Base-by-base conservation (phyloP, 2,888 invertebrate genomes). In the Drosophila pseudotakahashii region DNA sequence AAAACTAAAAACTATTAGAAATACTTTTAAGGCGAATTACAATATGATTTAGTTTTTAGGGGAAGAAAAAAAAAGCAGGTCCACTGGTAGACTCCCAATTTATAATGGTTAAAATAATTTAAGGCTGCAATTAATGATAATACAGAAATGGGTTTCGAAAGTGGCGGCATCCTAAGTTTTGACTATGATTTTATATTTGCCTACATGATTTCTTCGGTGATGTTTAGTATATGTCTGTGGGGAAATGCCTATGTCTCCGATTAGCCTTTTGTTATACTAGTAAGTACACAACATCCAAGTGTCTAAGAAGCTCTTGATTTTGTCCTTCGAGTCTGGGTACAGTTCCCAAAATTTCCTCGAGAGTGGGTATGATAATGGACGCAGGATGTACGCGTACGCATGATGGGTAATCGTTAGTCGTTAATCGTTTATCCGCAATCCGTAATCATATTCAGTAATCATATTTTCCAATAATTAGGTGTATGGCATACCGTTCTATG, bases 231-330 rank as follows among this genome's bases (percentile, higher is more conserved):
- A 36, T 30, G 30, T 45, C 57, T 61, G 57, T 54, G 14, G 36
- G 63, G 50, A 64, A 45, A 52, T 67, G 53, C 67, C 68, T 67
- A 53, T 67, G 53, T 47, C 37, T 34, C 39, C 52, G 52, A 69
- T 52, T 39, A 42, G 42, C 51, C 42, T 37, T n/a, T 45, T 14
- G 36, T 45, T 45, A 45, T 50, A 58, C 44, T 63, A 69, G 51
- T 66, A 63, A 69, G 51, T 66, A 66, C 70, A 71, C 59, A 75
- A 72, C 62, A 78, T 73, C 64, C 68, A 74, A 76, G 74, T 86
- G 79, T 85, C 77, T 81, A 83, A 87, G 89, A 89, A 89, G 89
- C 89, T 89, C 90, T 90, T 87, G 90, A 89, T 90, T 88, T 88
- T 89, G 88, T 81, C 77, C 73, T 81, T 54, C 69, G 75, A 69